These are phyloP conservation scores for Dorcus parallelipipedus DNA, from an alignment of 2,888 invertebrate species.

Conservation along the genomic window DNA sequence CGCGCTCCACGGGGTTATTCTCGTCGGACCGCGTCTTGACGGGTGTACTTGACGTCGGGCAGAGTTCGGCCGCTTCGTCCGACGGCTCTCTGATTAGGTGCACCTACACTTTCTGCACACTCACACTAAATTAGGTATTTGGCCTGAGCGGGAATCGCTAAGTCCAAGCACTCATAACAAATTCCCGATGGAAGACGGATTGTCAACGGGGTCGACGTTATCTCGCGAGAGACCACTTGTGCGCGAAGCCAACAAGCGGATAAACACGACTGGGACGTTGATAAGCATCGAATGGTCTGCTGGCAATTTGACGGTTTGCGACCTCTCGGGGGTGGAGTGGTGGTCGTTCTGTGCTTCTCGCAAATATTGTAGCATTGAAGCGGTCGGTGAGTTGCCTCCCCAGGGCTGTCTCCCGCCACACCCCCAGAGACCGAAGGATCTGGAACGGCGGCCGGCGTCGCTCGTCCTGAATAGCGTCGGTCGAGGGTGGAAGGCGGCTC, in stretches of 20 bases:
- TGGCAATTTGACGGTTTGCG: conserved; percentile 40
- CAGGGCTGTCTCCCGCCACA: conserved; percentile 54
- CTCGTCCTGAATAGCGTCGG: conserved; percentile 26
- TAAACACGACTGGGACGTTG: conserved; percentile 49
- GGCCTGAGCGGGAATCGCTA: too few species aligned
- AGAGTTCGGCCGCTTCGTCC: conserved; percentile 9
- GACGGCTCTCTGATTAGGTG: conserved; percentile 4
- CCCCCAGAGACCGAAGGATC: conserved; percentile 47
- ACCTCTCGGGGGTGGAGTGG: conserved; percentile 41
- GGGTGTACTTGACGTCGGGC: conserved; percentile 18
- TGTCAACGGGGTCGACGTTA: conserved; percentile 30
- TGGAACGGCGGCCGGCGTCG: conserved; percentile 48
- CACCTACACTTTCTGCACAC: not conserved
- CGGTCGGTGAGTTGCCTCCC: conserved; percentile 46
- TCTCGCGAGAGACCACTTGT: conserved; percentile 44
- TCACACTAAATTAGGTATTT: not conserved
- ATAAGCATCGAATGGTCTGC: conserved; percentile 44
- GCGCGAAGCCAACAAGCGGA: conserved; percentile 41
- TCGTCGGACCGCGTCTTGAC: conserved; percentile 75
- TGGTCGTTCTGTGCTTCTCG: conserved; percentile 30
- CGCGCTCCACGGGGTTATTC: conserved; percentile 53
- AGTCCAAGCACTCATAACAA: not conserved
- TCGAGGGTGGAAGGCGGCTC: conserved; percentile 36
- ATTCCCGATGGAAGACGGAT: conserved; percentile 27
- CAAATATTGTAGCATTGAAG: conserved; percentile 29